Conservation (phyloP, 2,888 invertebrate species). For the Mylabris sibirica region DNA sequence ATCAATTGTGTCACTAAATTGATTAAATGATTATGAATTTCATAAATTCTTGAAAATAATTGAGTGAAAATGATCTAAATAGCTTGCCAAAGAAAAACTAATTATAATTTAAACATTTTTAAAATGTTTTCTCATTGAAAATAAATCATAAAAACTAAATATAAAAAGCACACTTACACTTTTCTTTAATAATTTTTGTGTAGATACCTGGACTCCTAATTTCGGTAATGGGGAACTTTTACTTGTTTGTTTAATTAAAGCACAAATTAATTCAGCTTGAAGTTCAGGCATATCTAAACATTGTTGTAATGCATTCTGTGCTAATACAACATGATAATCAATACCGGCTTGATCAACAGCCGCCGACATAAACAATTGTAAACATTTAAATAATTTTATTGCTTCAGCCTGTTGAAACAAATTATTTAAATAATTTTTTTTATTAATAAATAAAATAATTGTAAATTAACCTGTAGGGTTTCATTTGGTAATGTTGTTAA, state of each 20-base stretch:
- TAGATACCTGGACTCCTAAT: conserved; percentile 66
- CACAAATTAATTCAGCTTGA: conserved; percentile 92
- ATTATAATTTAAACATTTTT: not conserved
- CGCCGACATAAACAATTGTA: conserved; percentile 95
- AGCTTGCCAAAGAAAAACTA: conserved; percentile 1
- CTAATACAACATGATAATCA: conserved; percentile 96
- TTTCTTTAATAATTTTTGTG: conserved; percentile 64
- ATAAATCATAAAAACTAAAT: conserved; percentile 48
- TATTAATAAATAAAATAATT: conserved; percentile 2
- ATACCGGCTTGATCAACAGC: conserved; percentile 94
- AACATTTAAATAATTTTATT: conserved; percentile 94
- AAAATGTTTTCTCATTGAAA: not conserved
- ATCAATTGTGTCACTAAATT: not conserved
- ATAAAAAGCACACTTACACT: conserved; percentile 71
- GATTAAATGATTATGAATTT: not conserved
- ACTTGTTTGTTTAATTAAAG: conserved; percentile 90
- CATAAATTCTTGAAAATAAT: not conserved
- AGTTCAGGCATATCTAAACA: conserved; percentile 89
- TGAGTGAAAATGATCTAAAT: conserved; percentile 4
- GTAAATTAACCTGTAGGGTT: conserved; percentile 74
- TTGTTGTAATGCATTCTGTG: conserved; percentile 94
- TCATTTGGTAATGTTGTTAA: conserved; percentile 91
- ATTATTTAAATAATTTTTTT: not conserved
- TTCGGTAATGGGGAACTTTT: conserved; percentile 78
- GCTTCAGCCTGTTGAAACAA: conserved; percentile 72